phyloP scores from a whole-genome alignment of 2,113 vertebrate species.

The Lonchura striata region DNA sequence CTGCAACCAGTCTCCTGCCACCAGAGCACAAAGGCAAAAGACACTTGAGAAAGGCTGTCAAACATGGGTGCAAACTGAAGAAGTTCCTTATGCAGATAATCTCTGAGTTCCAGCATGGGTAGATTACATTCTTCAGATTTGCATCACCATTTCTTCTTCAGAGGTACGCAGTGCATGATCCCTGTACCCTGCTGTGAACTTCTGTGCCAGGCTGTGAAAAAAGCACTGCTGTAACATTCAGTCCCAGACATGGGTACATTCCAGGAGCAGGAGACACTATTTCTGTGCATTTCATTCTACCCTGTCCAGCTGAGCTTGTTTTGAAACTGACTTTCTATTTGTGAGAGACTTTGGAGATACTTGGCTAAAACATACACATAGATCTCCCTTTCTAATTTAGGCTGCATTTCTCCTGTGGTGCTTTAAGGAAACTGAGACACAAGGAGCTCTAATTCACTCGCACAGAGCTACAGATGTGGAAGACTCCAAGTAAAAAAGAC shows the following conservation, averaged over 20 bases:
- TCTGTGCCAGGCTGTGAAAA: background rate
- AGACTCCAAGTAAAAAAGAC: background rate
- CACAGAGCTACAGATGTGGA: background rate
- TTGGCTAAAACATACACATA: background rate
- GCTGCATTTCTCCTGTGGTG: background rate
- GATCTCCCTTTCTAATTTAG: background rate
- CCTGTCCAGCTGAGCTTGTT: background rate
- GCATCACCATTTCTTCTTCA: background rate
- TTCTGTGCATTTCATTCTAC: background rate
- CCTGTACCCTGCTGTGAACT: background rate
- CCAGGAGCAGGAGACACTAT: background rate
- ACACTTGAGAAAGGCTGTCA: background rate
- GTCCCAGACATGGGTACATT: conserved; percentile 30
- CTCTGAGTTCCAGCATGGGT: background rate
- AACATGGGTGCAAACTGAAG: background rate
- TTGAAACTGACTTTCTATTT: conserved; percentile 12
- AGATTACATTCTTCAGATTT: background rate
- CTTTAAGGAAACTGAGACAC: background rate
- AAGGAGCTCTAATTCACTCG: background rate
- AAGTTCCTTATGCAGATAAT: background rate
- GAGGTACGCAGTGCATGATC: background rate
- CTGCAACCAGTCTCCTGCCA: background rate
- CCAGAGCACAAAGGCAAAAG: background rate
- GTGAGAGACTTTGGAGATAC: background rate
- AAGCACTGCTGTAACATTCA: conserved; percentile 18